Evolutionary conservation across 2,113 vertebrate genomes (phyloP), one percentile per base, ranked within the genome.

Genomic region (Xyrauchen texanus): DNA sequence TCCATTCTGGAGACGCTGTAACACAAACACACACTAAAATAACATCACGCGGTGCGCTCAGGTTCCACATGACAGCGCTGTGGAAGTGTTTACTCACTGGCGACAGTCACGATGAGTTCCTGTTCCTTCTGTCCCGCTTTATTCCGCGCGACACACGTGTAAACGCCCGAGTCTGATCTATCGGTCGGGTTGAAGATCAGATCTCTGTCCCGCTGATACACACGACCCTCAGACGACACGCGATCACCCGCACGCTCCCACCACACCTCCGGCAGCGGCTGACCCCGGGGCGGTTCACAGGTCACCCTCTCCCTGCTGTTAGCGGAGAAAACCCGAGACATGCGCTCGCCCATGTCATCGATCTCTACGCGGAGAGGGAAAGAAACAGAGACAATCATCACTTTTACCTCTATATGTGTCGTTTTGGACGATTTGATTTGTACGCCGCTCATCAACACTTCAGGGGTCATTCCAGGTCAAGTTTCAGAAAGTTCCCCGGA

Each of bases 1-100:
- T 90, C 98, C 98, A 99, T 1, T 91, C 94, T 53, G 98, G 98
- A 4, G 93, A 78, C 34, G 96, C 98, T 98, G 83, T 7, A 45
- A 81, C 44, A 85, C 53, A 82, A 57, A 73, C 68, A 66, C n/a
- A 83, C 13, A 45, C 76, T 61, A 53, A 68, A 34, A 34, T 34
- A 34, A 34, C 21, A 34, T 34, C 21, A 34, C 21, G 3, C 1
- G 3, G 21, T 34, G 21, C 1, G 21, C 21, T 34, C 21, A 34
- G 21, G 21, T 34, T 34, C 21, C 21, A 34, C 3, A 34, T 34
- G 21, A 34, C 21, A 34, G 21, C 21, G 21, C 3, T 34, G 21
- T 34, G 21, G 21, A 34, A 34, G 21, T 34, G 21, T 57, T 8
- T 75, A 87, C 97, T 93, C 90, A 99, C 98, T 97, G 81, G 96